Conservation (phyloP, 1,140 invertebrate genomes). For the Halesus radiatus region DNA sequence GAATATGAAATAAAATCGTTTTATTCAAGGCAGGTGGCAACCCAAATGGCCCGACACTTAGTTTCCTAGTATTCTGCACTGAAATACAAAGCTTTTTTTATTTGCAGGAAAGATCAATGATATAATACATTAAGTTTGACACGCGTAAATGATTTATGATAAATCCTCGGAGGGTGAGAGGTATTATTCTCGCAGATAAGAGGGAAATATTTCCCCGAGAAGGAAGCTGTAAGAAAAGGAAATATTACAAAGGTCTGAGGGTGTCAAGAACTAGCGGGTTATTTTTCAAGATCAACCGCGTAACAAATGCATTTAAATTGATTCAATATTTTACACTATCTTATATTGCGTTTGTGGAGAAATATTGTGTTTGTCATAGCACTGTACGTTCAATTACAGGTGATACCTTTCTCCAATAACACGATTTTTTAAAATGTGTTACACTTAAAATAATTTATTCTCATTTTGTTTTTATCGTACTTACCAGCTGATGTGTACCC, state of each 20-base stretch:
- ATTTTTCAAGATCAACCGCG: constrained; percentile 13
- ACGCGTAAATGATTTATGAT: constrained; percentile 33
- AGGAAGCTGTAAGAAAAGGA: background rate
- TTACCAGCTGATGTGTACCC: no score
- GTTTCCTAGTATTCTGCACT: no score
- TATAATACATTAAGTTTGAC: background rate
- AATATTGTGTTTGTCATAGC: no score
- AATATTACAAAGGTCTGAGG: constrained; percentile 10
- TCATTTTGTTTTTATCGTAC: no score
- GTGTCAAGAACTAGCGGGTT: background rate
- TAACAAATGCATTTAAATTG: background rate
- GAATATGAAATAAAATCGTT: no score
- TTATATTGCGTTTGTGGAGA: no score
- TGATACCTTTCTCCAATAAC: no score
- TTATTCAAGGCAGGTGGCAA: no score
- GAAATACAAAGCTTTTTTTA: background rate
- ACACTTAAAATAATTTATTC: no score
- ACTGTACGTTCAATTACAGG: no score
- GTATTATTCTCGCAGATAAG: constrained; percentile 13
- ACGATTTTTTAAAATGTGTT: no score
- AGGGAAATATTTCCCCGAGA: background rate
- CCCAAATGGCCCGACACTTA: no score
- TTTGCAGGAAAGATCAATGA: constrained; percentile 12
- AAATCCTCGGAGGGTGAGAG: constrained; percentile 10
- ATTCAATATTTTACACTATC: background rate